A percentile compares a stretch with the other conserved stretches of the same genome.
phyloP scores from a whole-genome alignment of 2,797 vertebrate genomes.

The Phrynocephalus forsythii region DNA sequence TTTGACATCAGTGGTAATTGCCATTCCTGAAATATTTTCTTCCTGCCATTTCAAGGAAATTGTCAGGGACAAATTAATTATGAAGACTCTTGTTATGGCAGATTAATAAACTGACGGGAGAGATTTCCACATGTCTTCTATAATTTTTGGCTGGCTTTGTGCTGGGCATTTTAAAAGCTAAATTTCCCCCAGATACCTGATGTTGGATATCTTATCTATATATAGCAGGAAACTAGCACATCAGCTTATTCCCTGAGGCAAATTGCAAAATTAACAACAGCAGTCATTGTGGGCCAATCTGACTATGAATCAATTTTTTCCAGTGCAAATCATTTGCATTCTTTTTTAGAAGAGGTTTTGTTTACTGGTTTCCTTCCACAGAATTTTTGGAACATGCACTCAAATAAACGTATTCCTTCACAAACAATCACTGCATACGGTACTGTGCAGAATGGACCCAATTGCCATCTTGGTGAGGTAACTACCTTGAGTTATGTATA shows the following conservation, averaged over 20 bases:
- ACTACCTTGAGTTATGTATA: too few species aligned
- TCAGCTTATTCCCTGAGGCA: constrained; percentile 11
- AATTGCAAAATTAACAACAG: constrained; percentile 41
- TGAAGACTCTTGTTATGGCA: constrained; percentile 73
- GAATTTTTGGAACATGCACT: background rate
- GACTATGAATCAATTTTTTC: background rate
- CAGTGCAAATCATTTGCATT: background rate
- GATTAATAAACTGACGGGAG: constrained; percentile 74
- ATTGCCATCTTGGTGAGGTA: too few species aligned
- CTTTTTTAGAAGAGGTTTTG: background rate
- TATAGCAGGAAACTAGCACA: constrained; percentile 36
- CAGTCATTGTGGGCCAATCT: background rate
- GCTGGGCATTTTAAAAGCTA: constrained; percentile 63
- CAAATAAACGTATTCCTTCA: background rate
- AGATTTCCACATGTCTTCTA: constrained; percentile 64
- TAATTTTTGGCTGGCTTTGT: constrained; percentile 32
- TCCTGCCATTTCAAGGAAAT: constrained; percentile 67
- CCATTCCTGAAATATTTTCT: constrained; percentile 76
- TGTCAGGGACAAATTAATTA: constrained; percentile 81
- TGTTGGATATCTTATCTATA: constrained; percentile 53
- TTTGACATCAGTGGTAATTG: constrained; percentile 75
- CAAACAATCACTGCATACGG: too few species aligned
- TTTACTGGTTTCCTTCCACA: background rate
- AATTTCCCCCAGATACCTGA: constrained; percentile 15
- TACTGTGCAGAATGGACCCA: too few species aligned